Percentiles rank a stretch among this genome's conserved stretches.
Conservation (phyloP, 2,888 invertebrate species). For the Byasa hedistus region DNA sequence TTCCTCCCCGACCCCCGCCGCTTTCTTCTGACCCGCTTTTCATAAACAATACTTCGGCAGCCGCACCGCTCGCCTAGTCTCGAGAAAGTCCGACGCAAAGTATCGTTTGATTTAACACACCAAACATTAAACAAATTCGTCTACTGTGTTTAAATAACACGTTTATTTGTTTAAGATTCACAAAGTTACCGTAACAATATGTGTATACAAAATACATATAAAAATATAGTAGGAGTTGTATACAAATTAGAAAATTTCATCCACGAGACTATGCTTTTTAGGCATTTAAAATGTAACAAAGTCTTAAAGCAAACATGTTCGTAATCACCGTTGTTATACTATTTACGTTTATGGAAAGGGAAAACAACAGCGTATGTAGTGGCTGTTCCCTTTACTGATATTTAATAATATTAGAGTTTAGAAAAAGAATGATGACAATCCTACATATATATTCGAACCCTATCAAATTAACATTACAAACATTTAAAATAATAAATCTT, state of each 20-base stretch:
- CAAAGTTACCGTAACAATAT: background rate
- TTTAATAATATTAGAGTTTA: slow-evolving; percentile 40
- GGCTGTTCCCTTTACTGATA: slow-evolving; percentile 36
- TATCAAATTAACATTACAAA: background rate
- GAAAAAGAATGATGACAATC: slow-evolving; percentile 33
- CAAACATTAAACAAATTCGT: slow-evolving; percentile 46
- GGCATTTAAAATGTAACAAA: too few species aligned
- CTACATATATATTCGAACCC: slow-evolving; percentile 2
- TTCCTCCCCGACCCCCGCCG: slow-evolving; percentile 53
- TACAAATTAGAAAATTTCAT: background rate
- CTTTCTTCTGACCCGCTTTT: slow-evolving; percentile 80
- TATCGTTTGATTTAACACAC: slow-evolving; percentile 38
- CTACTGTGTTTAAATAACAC: slow-evolving; percentile 27
- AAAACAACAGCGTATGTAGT: too few species aligned
- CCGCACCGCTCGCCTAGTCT: slow-evolving; percentile 53
- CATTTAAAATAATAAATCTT: background rate
- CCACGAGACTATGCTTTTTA: background rate
- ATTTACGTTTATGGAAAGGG: slow-evolving; percentile 18
- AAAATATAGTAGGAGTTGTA: background rate
- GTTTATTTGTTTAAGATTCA: background rate
- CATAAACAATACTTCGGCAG: slow-evolving; percentile 76
- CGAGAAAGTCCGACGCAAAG: slow-evolving; percentile 70
- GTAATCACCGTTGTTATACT: too few species aligned
- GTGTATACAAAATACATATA: background rate
- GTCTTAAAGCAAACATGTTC: too few species aligned